These are phyloP conservation scores for Leptopilina boulardi DNA, from an alignment of 1,140 invertebrate genomes.

Conservation along the genomic window DNA sequence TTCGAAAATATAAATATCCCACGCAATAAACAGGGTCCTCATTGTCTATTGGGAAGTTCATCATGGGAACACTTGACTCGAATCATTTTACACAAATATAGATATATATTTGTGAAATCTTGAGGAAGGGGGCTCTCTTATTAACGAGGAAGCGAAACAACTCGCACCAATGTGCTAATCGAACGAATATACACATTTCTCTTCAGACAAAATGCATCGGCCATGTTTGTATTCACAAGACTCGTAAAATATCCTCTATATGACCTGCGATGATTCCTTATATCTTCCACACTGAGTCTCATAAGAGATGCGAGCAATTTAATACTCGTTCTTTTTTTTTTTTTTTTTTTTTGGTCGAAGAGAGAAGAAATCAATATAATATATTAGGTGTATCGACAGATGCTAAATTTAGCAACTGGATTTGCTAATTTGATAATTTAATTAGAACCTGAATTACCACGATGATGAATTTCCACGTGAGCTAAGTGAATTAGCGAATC, in stretches of 20 bases:
- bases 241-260: constrained; percentile 11
- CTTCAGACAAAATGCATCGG: constrained; percentile 54
- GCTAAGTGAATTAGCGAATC: constrained; percentile 60
- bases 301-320: not conserved
- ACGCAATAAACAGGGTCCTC: constrained; percentile 53
- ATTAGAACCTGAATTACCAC: constrained; percentile 60
- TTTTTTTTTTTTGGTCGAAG: constrained; percentile 39
- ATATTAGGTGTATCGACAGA: constrained; percentile 49
- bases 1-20: too few relatives aligned
- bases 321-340: constrained; percentile 43
- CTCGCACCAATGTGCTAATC: constrained; percentile 74
- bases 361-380: constrained; percentile 48
- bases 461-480: constrained; percentile 58
- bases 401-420: constrained; percentile 53
- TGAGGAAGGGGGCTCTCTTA: constrained; percentile 62
- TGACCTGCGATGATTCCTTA: not conserved
- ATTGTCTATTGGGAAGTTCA: constrained; percentile 52
- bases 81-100: constrained; percentile 40
- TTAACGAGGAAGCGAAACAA: constrained; percentile 77
- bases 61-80: constrained; percentile 34
- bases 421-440: constrained; percentile 60
- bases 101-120: too few relatives aligned
- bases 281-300: not conserved
- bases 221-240: constrained; percentile 63
- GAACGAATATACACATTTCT: constrained; percentile 61